These are phyloP conservation scores for Syngnathus typhle DNA, from an alignment of 2,113 vertebrate genomes.

Conservation along the genomic window DNA sequence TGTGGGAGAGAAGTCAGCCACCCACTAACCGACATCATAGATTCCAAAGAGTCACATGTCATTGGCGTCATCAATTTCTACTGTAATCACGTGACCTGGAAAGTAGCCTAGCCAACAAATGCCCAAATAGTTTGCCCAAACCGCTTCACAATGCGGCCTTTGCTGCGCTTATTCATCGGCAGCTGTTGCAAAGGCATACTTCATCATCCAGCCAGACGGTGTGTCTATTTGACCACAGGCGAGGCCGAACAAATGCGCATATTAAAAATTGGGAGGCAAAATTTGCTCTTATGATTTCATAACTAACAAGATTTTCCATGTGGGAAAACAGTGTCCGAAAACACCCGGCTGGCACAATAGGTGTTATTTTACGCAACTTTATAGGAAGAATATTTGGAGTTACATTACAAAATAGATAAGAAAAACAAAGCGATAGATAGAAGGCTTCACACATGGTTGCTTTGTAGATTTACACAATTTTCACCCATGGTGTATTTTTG, in stretches of 20 bases:
- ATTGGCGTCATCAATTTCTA: slow-evolving; percentile 29
- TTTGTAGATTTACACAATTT: not conserved
- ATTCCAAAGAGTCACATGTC: slow-evolving; percentile 9
- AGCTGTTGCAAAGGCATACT: slow-evolving; percentile 11
- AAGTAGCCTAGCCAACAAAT: slow-evolving; percentile 8
- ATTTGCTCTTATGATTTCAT: not conserved
- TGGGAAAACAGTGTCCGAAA: not conserved
- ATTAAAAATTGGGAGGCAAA: not conserved
- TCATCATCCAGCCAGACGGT: slow-evolving; percentile 4
- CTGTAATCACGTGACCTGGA: slow-evolving; percentile 22
- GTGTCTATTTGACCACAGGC: not conserved
- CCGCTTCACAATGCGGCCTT: not conserved
- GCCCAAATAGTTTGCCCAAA: slow-evolving; percentile 2
- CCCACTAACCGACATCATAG: not conserved
- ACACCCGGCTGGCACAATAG: not conserved
- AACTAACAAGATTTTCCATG: not conserved
- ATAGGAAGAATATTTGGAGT: not conserved
- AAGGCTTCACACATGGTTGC: not conserved
- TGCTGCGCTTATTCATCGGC: not conserved
- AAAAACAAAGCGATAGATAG: slow-evolving; percentile 1
- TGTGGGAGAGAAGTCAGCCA: not conserved
- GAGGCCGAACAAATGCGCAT: not conserved
- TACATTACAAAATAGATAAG: not conserved
- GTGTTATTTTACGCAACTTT: not conserved
- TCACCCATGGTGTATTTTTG: slow-evolving; percentile 28